Evolutionary conservation across 2,888 invertebrate genomes (phyloP), one percentile per base, ranked within the genome.

Genomic region (Drosophila monieri): DNA sequence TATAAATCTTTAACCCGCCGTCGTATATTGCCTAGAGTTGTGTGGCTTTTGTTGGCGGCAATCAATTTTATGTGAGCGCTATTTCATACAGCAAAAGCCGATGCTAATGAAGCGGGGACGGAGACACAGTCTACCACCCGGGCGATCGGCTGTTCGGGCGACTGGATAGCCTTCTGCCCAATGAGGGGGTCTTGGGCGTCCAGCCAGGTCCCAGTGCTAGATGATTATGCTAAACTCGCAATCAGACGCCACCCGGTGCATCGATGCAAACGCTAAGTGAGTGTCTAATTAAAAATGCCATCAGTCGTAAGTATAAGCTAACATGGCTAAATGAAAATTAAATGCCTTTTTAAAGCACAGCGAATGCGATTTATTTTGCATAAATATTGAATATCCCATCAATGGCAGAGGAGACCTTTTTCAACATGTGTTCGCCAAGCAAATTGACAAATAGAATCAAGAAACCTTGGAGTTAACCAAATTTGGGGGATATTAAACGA

Each of bases 251-350:
- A 35, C 61, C 60, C 47, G 52, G 48, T 55, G 35, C 71, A 68
- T 27, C 43, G 41, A 18, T 23, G 52, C 49, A 67, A 62, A 66
- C 54, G 60, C 23, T 52, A 23, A 37, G 49, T 74, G 46, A 51
- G 74, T 78, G 76, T 41, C 78, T 80, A 80, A 85, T 83, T 83
- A 83, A 80, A 75, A 85, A 76, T 80, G 65, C 78, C 86, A 85
- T 83, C 84, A 83, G 71, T 59, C 41, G 54, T 55, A 43, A 52
- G 54, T 41, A 47, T 21, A 60, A 35, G 61, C 71, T 73, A 79
- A 70, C 74, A 78, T 66, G 67, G 74, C 49, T 59, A 66, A 67
- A 68, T 55, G 51, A 59, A 69, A 67, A 67, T 62, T 54, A 68
- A 76, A 79, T 73, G 76, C 68, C 65, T 69, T 79, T 77, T 73